Evolutionary conservation across 2,113 vertebrate species (phyloP), one percentile per base, ranked within the genome.

Genomic region (Lagenorhynchus albirostris): DNA sequence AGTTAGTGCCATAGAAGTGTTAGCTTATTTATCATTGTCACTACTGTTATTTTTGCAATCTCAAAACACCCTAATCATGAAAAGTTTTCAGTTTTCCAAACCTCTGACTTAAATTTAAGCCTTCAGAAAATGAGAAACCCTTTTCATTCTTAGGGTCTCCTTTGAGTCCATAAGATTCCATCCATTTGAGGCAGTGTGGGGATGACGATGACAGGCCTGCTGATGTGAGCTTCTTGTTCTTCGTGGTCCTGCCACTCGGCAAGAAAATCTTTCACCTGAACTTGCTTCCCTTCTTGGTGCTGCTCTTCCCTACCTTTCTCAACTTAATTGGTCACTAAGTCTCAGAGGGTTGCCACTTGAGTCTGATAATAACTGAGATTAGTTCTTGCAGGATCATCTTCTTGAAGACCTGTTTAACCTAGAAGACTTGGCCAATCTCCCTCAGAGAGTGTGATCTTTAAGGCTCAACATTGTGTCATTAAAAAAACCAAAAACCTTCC

Each of bases 41-140:
- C 74, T 58, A 21, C 7, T 71, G 10, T 47, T 88, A 38, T 41
- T 77, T 85, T 95, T 71, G 53, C n/a, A n/a, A 8, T 79, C 76
- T 92, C 60, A 77, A 97, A 23, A 73, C 17, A 7, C 13, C 82
- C 82, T 87, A 26, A 62, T 92, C 38, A 63, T 33, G 13, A 70
- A 7, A 63, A 91, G 8, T 12, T 63, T 55, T 71, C 36, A 18
- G 7, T 47, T 93, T 90, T 74, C 67, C 3, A 55, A 96, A 50
- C 8, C 15, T 93, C 71, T 26, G n/a, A 71, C 3, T 44, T 74
- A 92, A 90, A 53, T 20, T 62, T 62, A 77, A 86, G 58, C 63
- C 67, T 65, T 83, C 13, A 29, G 38, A 92, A 95, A 88, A 29
- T 15, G 21, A 85, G 41, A 85, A 58, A 60, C 12, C 0, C 7